phyloP scores from a whole-genome alignment of 2,113 vertebrate genomes.

The Uropsilus gracilis region DNA sequence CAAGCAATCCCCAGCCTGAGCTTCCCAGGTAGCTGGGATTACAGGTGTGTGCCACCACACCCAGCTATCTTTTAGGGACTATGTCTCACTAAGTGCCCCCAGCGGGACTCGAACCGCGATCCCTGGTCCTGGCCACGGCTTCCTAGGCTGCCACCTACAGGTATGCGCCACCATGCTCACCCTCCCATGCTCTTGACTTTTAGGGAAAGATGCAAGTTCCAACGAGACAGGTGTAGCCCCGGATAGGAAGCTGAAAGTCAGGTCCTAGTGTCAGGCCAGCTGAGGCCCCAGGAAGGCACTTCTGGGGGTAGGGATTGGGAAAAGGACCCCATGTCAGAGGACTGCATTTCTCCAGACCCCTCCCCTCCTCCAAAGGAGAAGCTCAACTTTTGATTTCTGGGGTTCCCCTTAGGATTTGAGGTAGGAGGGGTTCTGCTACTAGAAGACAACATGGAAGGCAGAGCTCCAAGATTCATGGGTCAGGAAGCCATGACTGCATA shows the following conservation, averaged over 20 bases:
- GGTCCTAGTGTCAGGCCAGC: neutral
- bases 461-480: neutral
- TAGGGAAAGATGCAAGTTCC: neutral
- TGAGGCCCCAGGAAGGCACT: neutral
- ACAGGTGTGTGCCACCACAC: no score
- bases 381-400: neutral
- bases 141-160: no score
- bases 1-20: no score
- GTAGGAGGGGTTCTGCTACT: neutral
- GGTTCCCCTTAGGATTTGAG: neutral
- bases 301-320: no score
- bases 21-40: no score
- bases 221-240: neutral
- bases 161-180: no score
- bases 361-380: neutral
- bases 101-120: no score
- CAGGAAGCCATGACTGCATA: neutral
- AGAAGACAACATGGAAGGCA: neutral
- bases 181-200: neutral
- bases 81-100: no score
- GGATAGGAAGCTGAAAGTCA: neutral
- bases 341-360: neutral
- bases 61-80: no score
- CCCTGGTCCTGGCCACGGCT: no score
- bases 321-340: no score